Percentiles rank a stretch among this genome's conserved stretches.
These are phyloP conservation scores for Malaclemys terrapin DNA, from an alignment of 2,113 vertebrate genomes.

Conservation along the genomic window DNA sequence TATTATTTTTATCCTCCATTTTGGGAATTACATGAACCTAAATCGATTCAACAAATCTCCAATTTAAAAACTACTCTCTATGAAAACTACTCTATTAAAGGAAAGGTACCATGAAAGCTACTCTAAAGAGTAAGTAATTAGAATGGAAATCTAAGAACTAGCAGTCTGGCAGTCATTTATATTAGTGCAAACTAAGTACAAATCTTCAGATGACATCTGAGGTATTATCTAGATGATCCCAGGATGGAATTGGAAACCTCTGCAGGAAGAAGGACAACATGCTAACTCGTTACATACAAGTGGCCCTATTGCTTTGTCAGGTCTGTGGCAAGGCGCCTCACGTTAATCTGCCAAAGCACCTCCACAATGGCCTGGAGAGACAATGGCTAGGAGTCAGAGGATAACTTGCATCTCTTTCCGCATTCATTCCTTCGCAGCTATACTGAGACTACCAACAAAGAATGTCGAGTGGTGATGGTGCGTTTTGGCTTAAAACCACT, in stretches of 20 bases:
- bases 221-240: neutral
- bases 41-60: constrained; percentile 9
- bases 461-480: neutral
- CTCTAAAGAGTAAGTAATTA: neutral
- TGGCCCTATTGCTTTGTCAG: neutral
- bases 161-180: neutral
- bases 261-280: neutral
- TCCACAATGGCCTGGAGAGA: neutral
- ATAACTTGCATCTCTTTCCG: neutral
- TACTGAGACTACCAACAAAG: neutral
- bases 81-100: constrained; percentile 31
- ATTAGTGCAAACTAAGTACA: neutral
- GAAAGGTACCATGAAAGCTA: constrained; percentile 1
- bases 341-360: neutral
- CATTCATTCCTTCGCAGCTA: neutral
- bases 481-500: neutral
- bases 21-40: neutral
- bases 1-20: neutral
- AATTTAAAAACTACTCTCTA: constrained; percentile 5
- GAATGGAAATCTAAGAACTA: neutral
- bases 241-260: neutral
- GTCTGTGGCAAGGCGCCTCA: neutral
- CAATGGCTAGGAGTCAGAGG: neutral
- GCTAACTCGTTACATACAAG: neutral
- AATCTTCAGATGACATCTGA: fast-evolving